Base-by-base conservation (phyloP, 2,797 vertebrate species). In the Nannoperca australis region DNA sequence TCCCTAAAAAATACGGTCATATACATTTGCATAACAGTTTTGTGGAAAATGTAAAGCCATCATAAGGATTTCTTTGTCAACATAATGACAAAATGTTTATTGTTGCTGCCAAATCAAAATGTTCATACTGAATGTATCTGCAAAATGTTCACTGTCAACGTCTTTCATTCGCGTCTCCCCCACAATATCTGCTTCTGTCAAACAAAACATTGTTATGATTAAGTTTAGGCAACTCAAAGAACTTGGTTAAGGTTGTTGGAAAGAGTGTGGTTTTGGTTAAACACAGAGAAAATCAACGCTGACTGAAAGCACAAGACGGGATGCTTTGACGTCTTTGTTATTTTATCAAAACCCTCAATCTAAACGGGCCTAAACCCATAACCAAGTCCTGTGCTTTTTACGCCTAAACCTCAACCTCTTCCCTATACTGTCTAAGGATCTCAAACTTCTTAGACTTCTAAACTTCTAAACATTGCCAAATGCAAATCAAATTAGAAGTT, bases 301-400 rank as follows among this genome's bases (percentile, higher is more conserved):
- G 65, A 70, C 67, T 66, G 62, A 32, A 67, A 75, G 34, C 42
- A 61, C 50, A 50, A 65, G 14, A 24, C 11, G 0, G n/a, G 40
- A 42, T 10, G 20, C 2, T 17, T 30, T 45, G 61, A 27, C 11
- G 32, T 53, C 27, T 44, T 58, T 0, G 10, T 70, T 64, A 68
- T 75, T 78, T 34, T 56, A 61, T 51, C 67, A 34, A 60, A 79
- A 58, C 17, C 68, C 44, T 40, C 42, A 56, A 30, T 36, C 58
- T 56, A 47, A 72, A 54, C 18, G 34, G 15, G 7, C 38, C 13
- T 49, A 61, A 61, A 55, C 2, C 44, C 34, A 63, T 10, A 24
- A 22, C 68, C 70, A 55, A 80, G 22, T 38, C 50, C 11, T 38
- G 13, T 38, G 44, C 44, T 61, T 47, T 54, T 53, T 65, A 32